Percentiles rank a stretch among this genome's conserved stretches.
Conservation (phyloP, 2,888 invertebrate genomes). For the Globia sparganii region DNA sequence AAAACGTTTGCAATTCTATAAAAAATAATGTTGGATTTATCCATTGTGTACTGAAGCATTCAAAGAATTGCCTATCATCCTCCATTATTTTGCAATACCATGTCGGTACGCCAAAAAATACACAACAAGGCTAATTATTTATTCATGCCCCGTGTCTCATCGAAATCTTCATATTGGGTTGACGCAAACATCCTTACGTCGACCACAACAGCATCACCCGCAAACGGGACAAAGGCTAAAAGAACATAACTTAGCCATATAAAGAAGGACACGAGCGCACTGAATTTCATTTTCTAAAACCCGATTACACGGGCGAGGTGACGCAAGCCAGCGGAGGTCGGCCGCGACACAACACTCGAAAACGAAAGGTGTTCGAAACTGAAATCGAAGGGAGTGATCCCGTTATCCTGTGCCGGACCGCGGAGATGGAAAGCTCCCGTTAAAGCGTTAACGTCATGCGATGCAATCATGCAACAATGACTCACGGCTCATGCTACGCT, state of each 20-base stretch:
- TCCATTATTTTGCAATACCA: slow-evolving; percentile 28
- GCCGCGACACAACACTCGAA: slow-evolving; percentile 85
- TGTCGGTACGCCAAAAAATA: slow-evolving; percentile 21
- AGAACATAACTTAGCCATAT: slow-evolving; percentile 84
- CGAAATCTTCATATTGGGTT: slow-evolving; percentile 26
- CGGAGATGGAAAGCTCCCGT: slow-evolving; percentile 89
- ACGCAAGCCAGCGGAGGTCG: slow-evolving; percentile 84
- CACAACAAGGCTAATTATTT: slow-evolving; percentile 13
- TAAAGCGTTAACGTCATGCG: slow-evolving; percentile 80
- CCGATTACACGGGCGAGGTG: slow-evolving; percentile 85
- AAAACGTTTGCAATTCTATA: not conserved
- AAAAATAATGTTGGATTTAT: not conserved
- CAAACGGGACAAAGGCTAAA: slow-evolving; percentile 74
- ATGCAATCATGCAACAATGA: slow-evolving; percentile 78
- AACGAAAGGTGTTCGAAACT: slow-evolving; percentile 88
- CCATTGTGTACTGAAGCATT: not conserved
- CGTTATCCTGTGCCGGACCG: slow-evolving; percentile 85
- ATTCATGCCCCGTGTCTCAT: slow-evolving; percentile 41
- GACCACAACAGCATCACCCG: slow-evolving; percentile 62
- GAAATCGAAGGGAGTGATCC: slow-evolving; percentile 89
- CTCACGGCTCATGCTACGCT: slow-evolving; percentile 68
- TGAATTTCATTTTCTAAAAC: slow-evolving; percentile 90
- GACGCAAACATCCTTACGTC: slow-evolving; percentile 38
- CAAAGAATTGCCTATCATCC: slow-evolving; percentile 20
- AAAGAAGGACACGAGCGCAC: slow-evolving; percentile 84